phyloP scores from a whole-genome alignment of 2,113 vertebrate species.

The Pteropus alecto region DNA sequence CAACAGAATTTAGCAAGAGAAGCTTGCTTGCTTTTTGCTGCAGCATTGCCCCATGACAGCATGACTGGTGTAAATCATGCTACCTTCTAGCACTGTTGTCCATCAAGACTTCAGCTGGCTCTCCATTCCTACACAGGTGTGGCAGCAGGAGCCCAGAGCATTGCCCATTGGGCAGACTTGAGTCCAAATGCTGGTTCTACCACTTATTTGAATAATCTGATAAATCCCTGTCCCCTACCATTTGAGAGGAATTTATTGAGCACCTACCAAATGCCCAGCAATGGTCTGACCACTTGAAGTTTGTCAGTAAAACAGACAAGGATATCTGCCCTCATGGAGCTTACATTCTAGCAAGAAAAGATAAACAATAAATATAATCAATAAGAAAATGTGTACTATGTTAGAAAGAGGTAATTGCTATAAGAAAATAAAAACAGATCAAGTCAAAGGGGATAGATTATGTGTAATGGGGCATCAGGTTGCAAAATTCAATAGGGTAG shows the following conservation, averaged over 20 bases:
- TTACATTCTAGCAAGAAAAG: background rate
- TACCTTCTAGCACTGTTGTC: fast-evolving
- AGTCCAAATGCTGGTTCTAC: background rate
- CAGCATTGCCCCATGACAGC: fast-evolving
- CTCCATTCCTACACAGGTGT: background rate
- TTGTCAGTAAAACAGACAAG: background rate
- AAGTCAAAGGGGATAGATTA: background rate
- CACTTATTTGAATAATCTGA: background rate
- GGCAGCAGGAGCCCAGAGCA: background rate
- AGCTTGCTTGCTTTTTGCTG: background rate
- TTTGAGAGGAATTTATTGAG: background rate
- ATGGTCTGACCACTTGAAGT: background rate
- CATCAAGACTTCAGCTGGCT: background rate
- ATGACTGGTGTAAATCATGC: background rate
- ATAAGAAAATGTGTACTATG: background rate
- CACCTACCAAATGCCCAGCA: background rate
- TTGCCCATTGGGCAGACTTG: background rate
- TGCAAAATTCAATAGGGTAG: background rate
- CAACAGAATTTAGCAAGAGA: background rate
- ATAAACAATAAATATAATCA: background rate
- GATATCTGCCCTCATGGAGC: background rate
- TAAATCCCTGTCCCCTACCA: background rate
- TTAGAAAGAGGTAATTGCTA: background rate
- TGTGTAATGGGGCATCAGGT: background rate
- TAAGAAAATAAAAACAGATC: background rate